Evolutionary conservation across 2,113 vertebrate genomes (phyloP).

Genomic region (Tychaedon coryphoeus): DNA sequence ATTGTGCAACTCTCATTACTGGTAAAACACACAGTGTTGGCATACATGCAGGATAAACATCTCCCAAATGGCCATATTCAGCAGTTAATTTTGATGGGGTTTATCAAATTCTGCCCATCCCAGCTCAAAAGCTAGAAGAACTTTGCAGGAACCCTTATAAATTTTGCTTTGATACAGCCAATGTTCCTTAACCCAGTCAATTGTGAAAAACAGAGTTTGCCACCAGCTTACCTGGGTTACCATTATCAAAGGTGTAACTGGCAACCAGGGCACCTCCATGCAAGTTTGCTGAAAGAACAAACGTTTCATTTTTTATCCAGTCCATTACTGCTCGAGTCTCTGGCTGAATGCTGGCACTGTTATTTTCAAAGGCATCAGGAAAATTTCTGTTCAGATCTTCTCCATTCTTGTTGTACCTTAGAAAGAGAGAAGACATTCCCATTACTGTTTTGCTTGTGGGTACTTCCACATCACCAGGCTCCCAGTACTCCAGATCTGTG

Average conservation of each 20-base stretch:
- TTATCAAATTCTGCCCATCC: not conserved
- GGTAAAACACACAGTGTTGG: not conserved
- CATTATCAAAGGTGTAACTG: constrained; percentile 94
- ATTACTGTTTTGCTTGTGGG: not conserved
- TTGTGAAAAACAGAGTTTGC: not conserved
- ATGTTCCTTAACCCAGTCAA: not conserved
- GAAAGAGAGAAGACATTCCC: not conserved
- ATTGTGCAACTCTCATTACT: not conserved
- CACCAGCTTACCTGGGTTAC: constrained; percentile 76
- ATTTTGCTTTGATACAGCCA: not conserved
- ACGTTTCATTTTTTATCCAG: constrained; percentile 85
- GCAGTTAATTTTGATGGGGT: not conserved
- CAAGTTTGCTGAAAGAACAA: constrained; percentile 94
- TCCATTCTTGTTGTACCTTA: constrained; percentile 83
- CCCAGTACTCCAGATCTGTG: not conserved
- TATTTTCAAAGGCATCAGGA: constrained; percentile 80
- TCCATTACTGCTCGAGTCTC: constrained; percentile 88
- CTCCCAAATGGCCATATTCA: not conserved
- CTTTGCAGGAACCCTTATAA: not conserved
- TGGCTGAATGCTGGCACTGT: constrained; percentile 65
- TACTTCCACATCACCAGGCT: not conserved
- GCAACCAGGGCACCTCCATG: constrained; percentile 93
- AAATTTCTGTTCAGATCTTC: constrained; percentile 94
- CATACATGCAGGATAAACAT: not conserved
- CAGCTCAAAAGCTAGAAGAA: not conserved